Evolutionary conservation across 2,888 invertebrate species (phyloP).

Genomic region (Bruchidius siliquastri): DNA sequence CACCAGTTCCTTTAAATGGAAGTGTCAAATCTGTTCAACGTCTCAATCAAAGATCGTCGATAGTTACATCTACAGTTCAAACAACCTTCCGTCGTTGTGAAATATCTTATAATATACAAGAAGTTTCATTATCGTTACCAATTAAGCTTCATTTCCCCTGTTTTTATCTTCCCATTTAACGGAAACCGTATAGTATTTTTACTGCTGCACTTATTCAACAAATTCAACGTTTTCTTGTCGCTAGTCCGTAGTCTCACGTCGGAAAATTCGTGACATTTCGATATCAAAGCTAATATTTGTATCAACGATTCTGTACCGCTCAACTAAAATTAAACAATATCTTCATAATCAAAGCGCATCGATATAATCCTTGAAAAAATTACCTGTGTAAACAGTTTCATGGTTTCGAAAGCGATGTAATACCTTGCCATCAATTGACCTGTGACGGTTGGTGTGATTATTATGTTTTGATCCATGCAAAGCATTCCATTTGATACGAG

Average conservation of each 20-base stretch:
- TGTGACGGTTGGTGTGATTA: slow-evolving; percentile 58
- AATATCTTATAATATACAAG: too few relatives aligned
- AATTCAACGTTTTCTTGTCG: slow-evolving; percentile 66
- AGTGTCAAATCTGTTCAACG: too few relatives aligned
- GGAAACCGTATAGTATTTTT: slow-evolving; percentile 61
- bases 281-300: slow-evolving; percentile 53
- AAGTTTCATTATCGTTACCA: slow-evolving; percentile 55
- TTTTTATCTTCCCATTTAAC: slow-evolving; percentile 65
- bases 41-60: too few relatives aligned
- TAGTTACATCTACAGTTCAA: too few relatives aligned
- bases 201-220: slow-evolving; percentile 60
- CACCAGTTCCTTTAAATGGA: too few relatives aligned
- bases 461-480: slow-evolving; percentile 53
- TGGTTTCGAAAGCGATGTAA: slow-evolving; percentile 67
- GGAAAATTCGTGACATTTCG: slow-evolving; percentile 62
- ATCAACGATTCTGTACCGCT: slow-evolving; percentile 56
- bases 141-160: slow-evolving; percentile 70
- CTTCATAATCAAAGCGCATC: too few relatives aligned
- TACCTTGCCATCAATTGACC: slow-evolving; percentile 70
- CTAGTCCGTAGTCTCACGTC: slow-evolving; percentile 64
- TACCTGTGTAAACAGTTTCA: slow-evolving; percentile 66
- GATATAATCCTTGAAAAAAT: slow-evolving; percentile 5
- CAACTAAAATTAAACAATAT: slow-evolving; percentile 45
- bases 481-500: slow-evolving; percentile 61
- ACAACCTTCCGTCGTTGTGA: too few relatives aligned